These are phyloP conservation scores for Nymphicus hollandicus DNA, from an alignment of 2,113 vertebrate species.

Conservation along the genomic window DNA sequence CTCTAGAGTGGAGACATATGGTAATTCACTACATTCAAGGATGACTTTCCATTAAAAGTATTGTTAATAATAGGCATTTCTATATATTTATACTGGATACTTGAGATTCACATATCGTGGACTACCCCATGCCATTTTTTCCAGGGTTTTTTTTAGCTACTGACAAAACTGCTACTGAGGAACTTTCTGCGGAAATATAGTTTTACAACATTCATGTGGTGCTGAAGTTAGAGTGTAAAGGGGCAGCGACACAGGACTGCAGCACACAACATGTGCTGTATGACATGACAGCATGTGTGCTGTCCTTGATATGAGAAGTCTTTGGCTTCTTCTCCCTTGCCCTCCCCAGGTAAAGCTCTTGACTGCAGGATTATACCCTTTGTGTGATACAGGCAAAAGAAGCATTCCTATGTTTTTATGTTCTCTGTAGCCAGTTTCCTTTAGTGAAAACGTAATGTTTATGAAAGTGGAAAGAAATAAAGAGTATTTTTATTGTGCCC, in stretches of 20 bases:
- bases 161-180: neutral
- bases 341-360: fast-evolving
- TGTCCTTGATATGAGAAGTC: neutral
- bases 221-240: neutral
- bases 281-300: fast-evolving
- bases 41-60: constrained; percentile 52
- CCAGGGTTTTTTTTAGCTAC: neutral
- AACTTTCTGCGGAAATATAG: neutral
- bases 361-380: neutral
- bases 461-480: neutral
- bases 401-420: neutral
- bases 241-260: neutral
- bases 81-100: constrained; percentile 15
- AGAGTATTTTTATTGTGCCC: neutral
- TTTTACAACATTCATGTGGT: neutral
- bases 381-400: neutral
- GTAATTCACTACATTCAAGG: neutral
- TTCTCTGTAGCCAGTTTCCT: neutral
- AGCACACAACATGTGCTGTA: neutral
- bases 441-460: neutral
- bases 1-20: constrained; percentile 39
- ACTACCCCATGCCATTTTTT: neutral
- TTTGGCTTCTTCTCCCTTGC: neutral
- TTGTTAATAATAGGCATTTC: constrained; percentile 52
- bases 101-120: constrained; percentile 15